phyloP scores from a whole-genome alignment of 2,113 vertebrate species.

The Conger conger region DNA sequence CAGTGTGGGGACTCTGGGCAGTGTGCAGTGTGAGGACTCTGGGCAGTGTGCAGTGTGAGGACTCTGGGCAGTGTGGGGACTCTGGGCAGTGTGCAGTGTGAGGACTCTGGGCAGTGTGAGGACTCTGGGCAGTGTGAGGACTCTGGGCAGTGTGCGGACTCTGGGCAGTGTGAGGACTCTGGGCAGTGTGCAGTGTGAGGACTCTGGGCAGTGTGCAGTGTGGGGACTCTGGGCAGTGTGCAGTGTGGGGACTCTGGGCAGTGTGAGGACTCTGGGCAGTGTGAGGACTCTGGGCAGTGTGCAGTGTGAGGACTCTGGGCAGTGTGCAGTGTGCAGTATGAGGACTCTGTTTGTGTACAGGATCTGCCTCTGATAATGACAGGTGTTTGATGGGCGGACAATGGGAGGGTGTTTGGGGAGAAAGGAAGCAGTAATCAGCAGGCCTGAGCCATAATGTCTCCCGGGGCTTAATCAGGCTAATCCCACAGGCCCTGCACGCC shows the following conservation, averaged over 20 bases:
- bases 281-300: too few species aligned
- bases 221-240: too few species aligned
- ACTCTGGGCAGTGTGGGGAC: background rate
- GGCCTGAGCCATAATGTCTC: background rate
- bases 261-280: background rate
- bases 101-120: too few species aligned
- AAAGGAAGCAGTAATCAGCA: slow-evolving; percentile 10
- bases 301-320: background rate
- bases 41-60: too few species aligned
- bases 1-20: too few species aligned
- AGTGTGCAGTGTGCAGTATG: background rate
- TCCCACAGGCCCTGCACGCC: background rate
- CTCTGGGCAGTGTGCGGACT: background rate
- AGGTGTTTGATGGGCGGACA: slow-evolving; percentile 20
- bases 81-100: background rate
- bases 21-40: too few species aligned
- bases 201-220: background rate
- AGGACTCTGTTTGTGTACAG: background rate
- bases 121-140: background rate
- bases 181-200: background rate
- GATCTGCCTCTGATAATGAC: slow-evolving; percentile 8
- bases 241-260: background rate
- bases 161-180: background rate
- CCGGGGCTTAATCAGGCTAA: slow-evolving; percentile 2
- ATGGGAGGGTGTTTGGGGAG: background rate